These are phyloP conservation scores for Yponomeuta plumbellus DNA, from an alignment of 2,888 invertebrate genomes.

Conservation along the genomic window DNA sequence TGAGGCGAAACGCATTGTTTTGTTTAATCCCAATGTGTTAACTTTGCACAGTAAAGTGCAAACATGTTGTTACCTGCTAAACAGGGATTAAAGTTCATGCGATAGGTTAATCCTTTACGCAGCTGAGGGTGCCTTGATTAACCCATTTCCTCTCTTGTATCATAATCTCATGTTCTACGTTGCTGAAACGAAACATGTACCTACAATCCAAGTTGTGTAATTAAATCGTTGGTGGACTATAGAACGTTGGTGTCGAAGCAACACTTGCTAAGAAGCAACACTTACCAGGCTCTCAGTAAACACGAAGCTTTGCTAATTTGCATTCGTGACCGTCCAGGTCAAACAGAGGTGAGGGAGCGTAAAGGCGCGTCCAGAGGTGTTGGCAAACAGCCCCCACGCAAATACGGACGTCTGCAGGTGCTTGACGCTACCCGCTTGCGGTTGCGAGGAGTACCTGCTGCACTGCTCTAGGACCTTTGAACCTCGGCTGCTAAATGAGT, in stretches of 20 bases:
- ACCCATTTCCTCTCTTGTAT: neutral
- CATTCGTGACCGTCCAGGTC: slow-evolving; percentile 59
- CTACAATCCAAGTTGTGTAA: slow-evolving; percentile 25
- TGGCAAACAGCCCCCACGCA: slow-evolving; percentile 68
- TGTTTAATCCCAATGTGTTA: slow-evolving; percentile 2
- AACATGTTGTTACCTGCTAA: slow-evolving; percentile 1
- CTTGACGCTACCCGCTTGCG: slow-evolving; percentile 17
- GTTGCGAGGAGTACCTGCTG: slow-evolving; percentile 9
- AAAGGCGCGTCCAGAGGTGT: slow-evolving; percentile 55
- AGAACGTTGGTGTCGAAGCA: neutral
- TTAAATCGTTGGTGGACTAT: slow-evolving; percentile 22
- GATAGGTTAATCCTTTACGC: slow-evolving; percentile 1
- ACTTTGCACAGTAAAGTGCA: neutral
- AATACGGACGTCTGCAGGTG: slow-evolving; percentile 54
- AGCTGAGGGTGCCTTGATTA: neutral
- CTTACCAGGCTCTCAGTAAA: slow-evolving; percentile 29
- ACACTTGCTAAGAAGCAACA: slow-evolving; percentile 34
- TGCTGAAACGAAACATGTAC: neutral
- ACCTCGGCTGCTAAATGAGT: too few species aligned
- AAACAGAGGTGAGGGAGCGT: slow-evolving; percentile 47
- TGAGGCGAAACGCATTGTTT: too few species aligned
- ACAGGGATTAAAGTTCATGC: neutral
- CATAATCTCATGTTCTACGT: neutral
- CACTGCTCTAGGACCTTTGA: neutral
- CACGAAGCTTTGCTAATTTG: slow-evolving; percentile 49